Conservation (phyloP, 1,140 invertebrate genomes). For the Brachionus asplanchnoidis region DNA sequence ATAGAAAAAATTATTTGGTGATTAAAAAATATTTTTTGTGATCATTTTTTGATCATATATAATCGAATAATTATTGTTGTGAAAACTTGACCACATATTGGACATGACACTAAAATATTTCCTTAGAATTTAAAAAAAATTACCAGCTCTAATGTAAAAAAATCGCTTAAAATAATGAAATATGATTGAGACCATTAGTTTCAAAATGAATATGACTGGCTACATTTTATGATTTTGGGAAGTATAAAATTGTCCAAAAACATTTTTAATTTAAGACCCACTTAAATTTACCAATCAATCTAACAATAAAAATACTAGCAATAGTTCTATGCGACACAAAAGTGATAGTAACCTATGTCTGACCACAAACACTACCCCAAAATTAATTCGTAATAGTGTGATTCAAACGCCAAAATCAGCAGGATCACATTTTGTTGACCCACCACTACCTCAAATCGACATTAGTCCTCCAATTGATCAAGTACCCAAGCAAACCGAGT, state of each 20-base stretch:
- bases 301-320: background rate
- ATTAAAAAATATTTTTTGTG: too few species aligned
- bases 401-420: background rate
- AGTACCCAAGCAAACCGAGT: background rate
- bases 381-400: background rate
- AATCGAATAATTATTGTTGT: too few species aligned
- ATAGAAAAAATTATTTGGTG: too few species aligned
- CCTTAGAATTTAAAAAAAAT: too few species aligned
- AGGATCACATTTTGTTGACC: background rate
- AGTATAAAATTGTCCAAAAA: background rate
- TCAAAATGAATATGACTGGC: too few species aligned
- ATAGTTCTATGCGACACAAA: background rate
- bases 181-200: too few species aligned
- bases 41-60: too few species aligned
- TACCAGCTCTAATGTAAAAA: too few species aligned
- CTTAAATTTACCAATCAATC: conserved; percentile 5
- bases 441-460: background rate
- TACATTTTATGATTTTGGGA: too few species aligned
- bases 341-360: background rate
- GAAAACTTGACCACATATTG: too few species aligned
- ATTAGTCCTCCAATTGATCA: background rate
- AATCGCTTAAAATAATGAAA: too few species aligned
- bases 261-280: background rate
- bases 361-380: background rate
- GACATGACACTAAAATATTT: too few species aligned